Evolutionary conservation across 1,140 invertebrate species (phyloP), one percentile per base, ranked within the genome.

Genomic region (Hyposmocoma kahamanoa): DNA sequence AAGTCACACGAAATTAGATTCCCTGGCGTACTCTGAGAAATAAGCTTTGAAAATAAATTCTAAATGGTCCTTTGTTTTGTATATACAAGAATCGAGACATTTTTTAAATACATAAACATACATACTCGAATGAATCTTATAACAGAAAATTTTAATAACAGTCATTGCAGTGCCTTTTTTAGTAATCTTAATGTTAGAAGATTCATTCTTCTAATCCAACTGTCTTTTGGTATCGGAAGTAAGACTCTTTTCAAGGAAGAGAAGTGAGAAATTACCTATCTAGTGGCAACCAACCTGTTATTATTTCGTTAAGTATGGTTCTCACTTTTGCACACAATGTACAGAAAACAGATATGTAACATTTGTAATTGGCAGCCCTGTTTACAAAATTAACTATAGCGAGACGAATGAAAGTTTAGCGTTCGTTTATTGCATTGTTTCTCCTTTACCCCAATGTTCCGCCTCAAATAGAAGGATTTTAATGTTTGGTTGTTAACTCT

Each of bases 371-470:
- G 5, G 11, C 24, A 26, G 11, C 24, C 24, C 24, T 26, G 24
- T 26, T 26, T 26, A 5, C 5, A 26, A 5, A 26, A 6, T 26
- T 26, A 26, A 26, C 24, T 26, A 26, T 26, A 11, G 32, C 15
- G 15, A 17, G 32, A 36, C 32, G 32, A 15, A 36, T 30, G 32
- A 17, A 36, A 36, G 32, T 36, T 36, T 36, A 17, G 15, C 15
- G 11, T 17, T 17, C 32, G 15, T 36, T 36, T 36, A 36, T 36
- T 36, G 32, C 32, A 36, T 36, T 36, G 32, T 36, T 36, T 36
- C 32, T 17, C 10, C 32, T 36, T 17, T 15, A 36, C n/a, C 11
- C n/a, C 18, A 36, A 36, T 36, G 15, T 8, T 17, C 13, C 32
- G 18, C 10, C 18, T 17, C 15, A 36, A 36, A 36, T 36, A 36